These are phyloP conservation scores for Ophion costatus DNA, from an alignment of 2,888 invertebrate species.

Conservation along the genomic window DNA sequence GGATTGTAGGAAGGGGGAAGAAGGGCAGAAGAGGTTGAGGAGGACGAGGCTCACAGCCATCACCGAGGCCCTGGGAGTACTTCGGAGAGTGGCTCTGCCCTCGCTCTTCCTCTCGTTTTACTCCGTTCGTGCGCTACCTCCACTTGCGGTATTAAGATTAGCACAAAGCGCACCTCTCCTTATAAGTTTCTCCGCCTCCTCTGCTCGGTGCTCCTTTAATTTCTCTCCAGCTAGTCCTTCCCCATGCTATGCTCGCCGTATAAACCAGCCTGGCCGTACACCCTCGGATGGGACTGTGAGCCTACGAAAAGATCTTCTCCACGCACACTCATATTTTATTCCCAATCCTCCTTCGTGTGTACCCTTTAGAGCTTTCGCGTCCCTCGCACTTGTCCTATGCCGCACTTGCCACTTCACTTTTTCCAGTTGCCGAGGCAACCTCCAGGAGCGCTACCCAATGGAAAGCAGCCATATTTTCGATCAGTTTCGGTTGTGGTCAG, in stretches of 20 bases:
- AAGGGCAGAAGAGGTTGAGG: constrained; percentile 49
- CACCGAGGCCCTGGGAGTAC: constrained; percentile 69
- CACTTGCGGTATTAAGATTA: constrained; percentile 78
- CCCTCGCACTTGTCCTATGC: too few species aligned
- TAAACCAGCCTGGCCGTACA: neutral
- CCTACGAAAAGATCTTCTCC: neutral
- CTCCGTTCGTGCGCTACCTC: constrained; percentile 32
- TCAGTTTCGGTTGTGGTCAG: too few species aligned
- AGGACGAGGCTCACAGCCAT: constrained; percentile 50
- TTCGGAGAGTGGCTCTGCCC: constrained; percentile 72
- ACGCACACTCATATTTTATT: too few species aligned
- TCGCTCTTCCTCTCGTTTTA: constrained; percentile 48
- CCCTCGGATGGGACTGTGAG: neutral
- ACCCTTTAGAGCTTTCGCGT: too few species aligned
- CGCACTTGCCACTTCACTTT: too few species aligned
- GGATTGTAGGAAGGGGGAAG: constrained; percentile 35
- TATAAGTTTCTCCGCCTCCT: constrained; percentile 10
- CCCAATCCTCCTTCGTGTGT: too few species aligned
- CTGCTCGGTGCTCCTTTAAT: constrained; percentile 38
- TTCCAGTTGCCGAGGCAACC: too few species aligned
- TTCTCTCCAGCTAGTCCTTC: constrained; percentile 44
- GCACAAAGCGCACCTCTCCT: constrained; percentile 73
- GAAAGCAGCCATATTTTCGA: too few species aligned
- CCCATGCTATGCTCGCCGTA: neutral
- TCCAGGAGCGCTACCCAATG: too few species aligned